Conservation (phyloP, 2,888 invertebrate species). For the Eilema sororculum region DNA sequence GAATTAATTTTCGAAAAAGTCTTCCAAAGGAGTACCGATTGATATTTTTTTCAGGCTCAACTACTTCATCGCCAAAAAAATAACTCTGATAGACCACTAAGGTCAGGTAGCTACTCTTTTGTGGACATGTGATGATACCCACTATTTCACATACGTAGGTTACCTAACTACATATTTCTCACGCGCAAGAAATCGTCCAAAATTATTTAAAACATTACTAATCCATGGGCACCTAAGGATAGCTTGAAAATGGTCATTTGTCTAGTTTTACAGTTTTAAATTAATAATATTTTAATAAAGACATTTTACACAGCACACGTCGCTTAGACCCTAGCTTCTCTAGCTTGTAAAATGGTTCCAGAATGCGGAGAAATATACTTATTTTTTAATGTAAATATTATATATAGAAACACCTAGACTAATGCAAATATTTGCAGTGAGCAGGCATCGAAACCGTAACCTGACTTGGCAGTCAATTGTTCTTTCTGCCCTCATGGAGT, state of each 20-base stretch:
- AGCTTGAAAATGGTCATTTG: not conserved
- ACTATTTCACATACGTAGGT: too few relatives aligned
- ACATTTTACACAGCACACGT: not conserved
- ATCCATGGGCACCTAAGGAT: not conserved
- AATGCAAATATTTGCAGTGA: too few relatives aligned
- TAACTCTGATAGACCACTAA: not conserved
- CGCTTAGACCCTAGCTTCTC: too few relatives aligned
- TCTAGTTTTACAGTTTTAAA: not conserved
- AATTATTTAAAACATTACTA: not conserved
- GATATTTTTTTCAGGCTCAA: not conserved
- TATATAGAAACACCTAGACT: not conserved
- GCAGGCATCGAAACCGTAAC: too few relatives aligned
- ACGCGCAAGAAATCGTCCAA: not conserved
- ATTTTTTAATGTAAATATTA: not conserved
- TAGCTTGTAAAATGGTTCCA: not conserved
- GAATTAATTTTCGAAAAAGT: not conserved
- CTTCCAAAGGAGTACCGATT: not conserved
- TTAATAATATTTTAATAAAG: not conserved
- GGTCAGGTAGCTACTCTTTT: too few relatives aligned
- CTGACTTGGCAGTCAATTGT: too few relatives aligned
- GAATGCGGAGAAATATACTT: too few relatives aligned
- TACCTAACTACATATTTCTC: not conserved
- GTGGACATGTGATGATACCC: not conserved
- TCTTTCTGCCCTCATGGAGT: too few relatives aligned
- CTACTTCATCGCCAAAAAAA: not conserved